Evolutionary conservation across 2,888 invertebrate species (phyloP), one percentile per base, ranked within the genome.

Genomic region (Chaetogeoica ovagalla): DNA sequence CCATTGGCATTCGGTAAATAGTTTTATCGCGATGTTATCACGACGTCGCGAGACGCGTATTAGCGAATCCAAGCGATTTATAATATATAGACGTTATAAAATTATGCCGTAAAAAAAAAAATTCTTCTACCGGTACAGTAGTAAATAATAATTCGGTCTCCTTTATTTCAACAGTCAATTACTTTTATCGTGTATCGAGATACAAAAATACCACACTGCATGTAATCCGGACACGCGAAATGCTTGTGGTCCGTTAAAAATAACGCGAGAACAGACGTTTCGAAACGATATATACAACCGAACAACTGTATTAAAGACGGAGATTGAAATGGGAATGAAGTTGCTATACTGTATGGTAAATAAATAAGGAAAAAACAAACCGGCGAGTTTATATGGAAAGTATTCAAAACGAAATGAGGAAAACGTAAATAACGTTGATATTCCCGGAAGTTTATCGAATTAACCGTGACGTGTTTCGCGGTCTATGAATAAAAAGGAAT

Each of bases 101-200:
- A 69, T 6, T 30, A 60, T 69, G 17, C 11, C 19, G 23, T 15
- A 69, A n/a, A 3, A 11, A 13, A 39, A 30, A 30, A 30, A 30
- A 30, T 39, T 39, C 8, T 59, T 55, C 55, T 13, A 57, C 55
- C 15, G 13, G 21, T 48, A 19, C 19, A 7, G 7, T 1, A 19
- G 48, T 39, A n/a, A 30, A 30, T 23, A 30, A 52, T 23, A 48
- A 13, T 48, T 48, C 23, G 5, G 60, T 72, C 62, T 15, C 19
- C 60, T 30, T 72, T 62, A 23, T 72, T n/a, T 72, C 72, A 52
- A 62, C 48, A 23, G 62, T 52, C 72, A 17, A 72, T 30, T 15
- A 11, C 23, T 60, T 8, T 59, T n/a, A 17, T 69, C 4, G 30
- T 30, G 30, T 65, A n/a, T 52, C 30, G 15, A 6, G 11, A 62